Evolutionary conservation across 2,113 vertebrate species (phyloP), one percentile per base, ranked within the genome.

Genomic region (Trematomus loennbergii): DNA sequence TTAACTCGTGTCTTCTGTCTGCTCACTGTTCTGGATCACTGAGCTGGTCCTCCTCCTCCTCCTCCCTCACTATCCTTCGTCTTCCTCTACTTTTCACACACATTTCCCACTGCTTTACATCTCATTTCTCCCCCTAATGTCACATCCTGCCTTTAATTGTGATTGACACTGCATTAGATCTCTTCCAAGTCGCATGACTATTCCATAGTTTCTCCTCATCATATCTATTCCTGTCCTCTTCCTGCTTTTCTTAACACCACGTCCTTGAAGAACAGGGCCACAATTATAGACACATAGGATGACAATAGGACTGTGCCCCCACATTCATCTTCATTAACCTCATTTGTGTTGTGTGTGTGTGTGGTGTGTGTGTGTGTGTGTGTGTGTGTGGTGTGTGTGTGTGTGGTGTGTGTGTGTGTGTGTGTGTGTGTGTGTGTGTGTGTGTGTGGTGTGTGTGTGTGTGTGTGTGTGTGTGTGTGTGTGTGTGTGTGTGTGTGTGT

Each of bases 271-370:
- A 92, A 83, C 78, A 90, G 78, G 81, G 87, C 78, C 86, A 81
- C 92, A 89, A 89, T 94, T 92, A 40, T 40, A 92, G 83, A 89
- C 76, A 92, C 85, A 78, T 71, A 52, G 81, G 71, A 84, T 91
- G 91, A 92, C 93, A 90, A 93, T 92, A 91, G 89, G 79, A 84
- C 76, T 71, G 76, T 89, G 89, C 72, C 83, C 91, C 79, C 64
- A 86, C 87, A 92, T 93, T 90, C 84, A 74, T 93, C 91, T 93
- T 92, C 88, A 94, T 94, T 90, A 92, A 94, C 93, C 91, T 93
- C 84, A 90, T 93, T 92, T 89, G 83, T 87, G 78, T 61, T 25
- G 25, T 25, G 25, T 25, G 25, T 25, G 25, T 25, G 25, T 25
- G 25, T 25, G 25, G 25, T 25, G 25, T 25, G 25, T 25, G 25